A percentile compares a stretch with the other conserved stretches of the same genome.
These are phyloP conservation scores for Drosophila imparisetae DNA, from an alignment of 2,888 invertebrate genomes.

Conservation along the genomic window DNA sequence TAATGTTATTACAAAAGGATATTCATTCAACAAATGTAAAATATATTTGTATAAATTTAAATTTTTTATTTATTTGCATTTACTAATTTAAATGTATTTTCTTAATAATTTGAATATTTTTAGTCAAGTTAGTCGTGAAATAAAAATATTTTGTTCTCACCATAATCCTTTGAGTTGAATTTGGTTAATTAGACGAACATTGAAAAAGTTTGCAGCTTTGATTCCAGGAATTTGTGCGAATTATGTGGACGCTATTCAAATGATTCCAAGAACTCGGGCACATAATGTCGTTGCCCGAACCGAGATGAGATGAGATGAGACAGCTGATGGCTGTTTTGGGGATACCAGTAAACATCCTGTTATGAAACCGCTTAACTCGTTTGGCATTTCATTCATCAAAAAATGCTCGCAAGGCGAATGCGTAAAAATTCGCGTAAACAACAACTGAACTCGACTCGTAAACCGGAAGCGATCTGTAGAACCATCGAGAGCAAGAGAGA, in stretches of 20 bases:
- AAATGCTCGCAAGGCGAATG: conserved; percentile 42
- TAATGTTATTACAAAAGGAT: background rate
- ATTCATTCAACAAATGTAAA: background rate
- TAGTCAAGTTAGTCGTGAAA: background rate
- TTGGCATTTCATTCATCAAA: conserved; percentile 51
- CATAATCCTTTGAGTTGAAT: background rate
- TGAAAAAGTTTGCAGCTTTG: conserved; percentile 55
- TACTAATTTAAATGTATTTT: background rate
- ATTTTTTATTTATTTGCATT: background rate
- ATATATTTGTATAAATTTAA: background rate
- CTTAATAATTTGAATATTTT: background rate
- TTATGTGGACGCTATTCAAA: conserved; percentile 45
- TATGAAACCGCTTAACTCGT: conserved; percentile 62
- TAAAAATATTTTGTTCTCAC: background rate
- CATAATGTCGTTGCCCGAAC: conserved; percentile 53
- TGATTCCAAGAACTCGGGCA: conserved; percentile 58
- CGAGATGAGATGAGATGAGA: conserved; percentile 17
- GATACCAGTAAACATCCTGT: conserved; percentile 65
- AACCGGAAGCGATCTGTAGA: conserved; percentile 59
- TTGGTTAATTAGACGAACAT: background rate
- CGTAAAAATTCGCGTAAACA: conserved; percentile 73
- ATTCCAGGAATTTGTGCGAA: conserved; percentile 49
- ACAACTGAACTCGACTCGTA: conserved; percentile 29
- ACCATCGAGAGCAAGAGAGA: conserved; percentile 15
- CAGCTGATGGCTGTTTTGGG: conserved; percentile 27